phyloP scores from a whole-genome alignment of 2,888 invertebrate genomes.

The Cerastis rubricosa region DNA sequence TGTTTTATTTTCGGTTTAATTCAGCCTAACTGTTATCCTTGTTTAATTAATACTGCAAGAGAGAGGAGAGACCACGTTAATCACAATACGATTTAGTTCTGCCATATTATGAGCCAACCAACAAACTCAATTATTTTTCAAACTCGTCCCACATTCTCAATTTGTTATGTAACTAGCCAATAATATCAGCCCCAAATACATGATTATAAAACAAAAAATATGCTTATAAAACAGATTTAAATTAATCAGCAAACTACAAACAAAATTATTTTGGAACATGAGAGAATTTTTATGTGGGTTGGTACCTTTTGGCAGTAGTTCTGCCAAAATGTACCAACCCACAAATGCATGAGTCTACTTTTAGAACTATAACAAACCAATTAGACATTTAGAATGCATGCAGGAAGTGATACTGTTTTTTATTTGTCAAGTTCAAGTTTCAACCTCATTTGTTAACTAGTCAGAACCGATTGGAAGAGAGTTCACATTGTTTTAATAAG shows the following conservation, averaged over 20 bases:
- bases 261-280: background rate
- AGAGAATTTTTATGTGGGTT: background rate
- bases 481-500: background rate
- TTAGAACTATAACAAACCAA: background rate
- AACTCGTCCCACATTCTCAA: background rate
- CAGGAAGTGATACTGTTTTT: slow-evolving; percentile 3
- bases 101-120: background rate
- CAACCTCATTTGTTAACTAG: slow-evolving; percentile 17
- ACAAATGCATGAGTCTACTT: background rate
- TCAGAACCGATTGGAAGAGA: background rate
- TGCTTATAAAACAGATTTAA: background rate
- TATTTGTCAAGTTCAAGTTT: slow-evolving; percentile 5
- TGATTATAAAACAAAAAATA: background rate
- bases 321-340: too few relatives aligned
- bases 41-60: background rate
- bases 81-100: background rate
- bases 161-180: background rate
- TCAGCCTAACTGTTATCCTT: background rate
- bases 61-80: background rate
- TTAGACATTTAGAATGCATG: slow-evolving; percentile 3
- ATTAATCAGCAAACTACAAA: background rate
- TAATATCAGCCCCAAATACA: background rate
- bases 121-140: background rate
- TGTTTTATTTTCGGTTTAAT: background rate
- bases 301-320: background rate